These are phyloP conservation scores for Sander lucioperca DNA, from an alignment of 2,113 vertebrate species.

Conservation along the genomic window DNA sequence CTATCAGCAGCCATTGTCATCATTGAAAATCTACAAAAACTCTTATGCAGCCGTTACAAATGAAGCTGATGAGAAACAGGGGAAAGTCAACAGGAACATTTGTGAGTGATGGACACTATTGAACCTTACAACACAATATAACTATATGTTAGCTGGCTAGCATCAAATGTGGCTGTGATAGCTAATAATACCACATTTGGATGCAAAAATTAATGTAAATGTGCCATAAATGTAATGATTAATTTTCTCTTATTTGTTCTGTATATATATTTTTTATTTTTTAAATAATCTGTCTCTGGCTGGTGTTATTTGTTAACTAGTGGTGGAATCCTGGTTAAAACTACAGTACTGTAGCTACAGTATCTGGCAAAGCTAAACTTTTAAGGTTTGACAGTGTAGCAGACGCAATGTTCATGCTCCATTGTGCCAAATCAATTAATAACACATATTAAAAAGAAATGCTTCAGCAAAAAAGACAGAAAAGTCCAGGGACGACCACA, in stretches of 20 bases:
- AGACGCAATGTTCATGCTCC: neutral
- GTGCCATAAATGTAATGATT: neutral
- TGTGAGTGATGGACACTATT: constrained; percentile 2
- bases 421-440: neutral
- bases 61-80: neutral
- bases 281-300: neutral
- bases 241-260: neutral
- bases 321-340: neutral
- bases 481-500: neutral
- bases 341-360: no score
- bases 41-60: neutral
- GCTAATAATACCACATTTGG: neutral
- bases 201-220: neutral
- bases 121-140: neutral
- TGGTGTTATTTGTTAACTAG: neutral
- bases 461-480: neutral
- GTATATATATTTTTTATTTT: neutral
- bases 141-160: neutral
- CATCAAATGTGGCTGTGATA: neutral
- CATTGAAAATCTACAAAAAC: neutral
- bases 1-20: no score
- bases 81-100: neutral
- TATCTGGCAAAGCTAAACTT: neutral
- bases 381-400: neutral
- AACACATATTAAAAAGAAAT: neutral